phyloP scores from a whole-genome alignment of 2,113 vertebrate genomes.

The Megaceryle torquata region DNA sequence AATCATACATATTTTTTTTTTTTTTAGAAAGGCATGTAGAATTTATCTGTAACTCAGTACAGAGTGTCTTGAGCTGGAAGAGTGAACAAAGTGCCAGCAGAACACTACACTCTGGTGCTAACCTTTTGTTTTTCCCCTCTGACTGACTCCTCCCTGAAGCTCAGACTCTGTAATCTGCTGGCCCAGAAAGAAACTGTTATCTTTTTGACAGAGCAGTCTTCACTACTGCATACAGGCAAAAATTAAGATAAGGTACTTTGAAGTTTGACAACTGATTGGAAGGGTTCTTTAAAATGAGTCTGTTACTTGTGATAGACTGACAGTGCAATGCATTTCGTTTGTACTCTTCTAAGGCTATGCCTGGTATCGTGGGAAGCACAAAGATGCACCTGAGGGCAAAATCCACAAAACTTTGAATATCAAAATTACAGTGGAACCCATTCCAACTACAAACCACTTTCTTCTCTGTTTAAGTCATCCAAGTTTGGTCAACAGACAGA shows the following conservation, averaged over 20 bases:
- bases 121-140: not conserved
- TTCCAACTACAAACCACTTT: not conserved
- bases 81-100: not conserved
- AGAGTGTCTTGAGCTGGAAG: not conserved
- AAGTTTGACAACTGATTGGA: not conserved
- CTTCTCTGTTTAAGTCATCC: not conserved
- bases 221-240: not conserved
- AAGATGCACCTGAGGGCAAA: not conserved
- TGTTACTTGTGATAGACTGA: not conserved
- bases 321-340: not conserved
- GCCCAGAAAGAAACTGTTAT: slow-evolving; percentile 35
- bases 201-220: slow-evolving; percentile 4
- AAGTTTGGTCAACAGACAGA: not conserved
- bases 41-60: not conserved
- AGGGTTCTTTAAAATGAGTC: not conserved
- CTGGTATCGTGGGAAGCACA: not conserved
- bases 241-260: slow-evolving; percentile 36
- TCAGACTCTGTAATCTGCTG: slow-evolving; percentile 35
- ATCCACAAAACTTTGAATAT: not conserved
- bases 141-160: not conserved
- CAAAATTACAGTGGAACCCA: not conserved
- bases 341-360: not conserved
- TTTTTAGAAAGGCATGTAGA: not conserved
- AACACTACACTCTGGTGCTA: not conserved
- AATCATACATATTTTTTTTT: not conserved